Evolutionary conservation across 2,797 vertebrate genomes (phyloP).

Genomic region (Lagorchestes hirsutus): DNA sequence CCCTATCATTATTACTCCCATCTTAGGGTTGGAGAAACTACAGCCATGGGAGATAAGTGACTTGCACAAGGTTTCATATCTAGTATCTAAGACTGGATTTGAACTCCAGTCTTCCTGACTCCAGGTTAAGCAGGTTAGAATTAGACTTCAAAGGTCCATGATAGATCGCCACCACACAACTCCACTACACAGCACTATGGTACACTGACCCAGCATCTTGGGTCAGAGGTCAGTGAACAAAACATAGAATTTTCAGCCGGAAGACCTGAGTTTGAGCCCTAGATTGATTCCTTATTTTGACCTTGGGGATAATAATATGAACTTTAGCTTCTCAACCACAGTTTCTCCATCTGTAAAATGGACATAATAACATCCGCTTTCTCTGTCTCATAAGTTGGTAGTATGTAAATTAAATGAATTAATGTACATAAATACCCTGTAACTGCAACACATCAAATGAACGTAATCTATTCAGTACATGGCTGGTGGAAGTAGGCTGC

Average conservation of each 20-base stretch:
- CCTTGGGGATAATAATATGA: no score
- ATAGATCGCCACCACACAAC: no score
- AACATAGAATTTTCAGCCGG: no score
- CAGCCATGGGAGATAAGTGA: not conserved
- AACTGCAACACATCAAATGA: no score
- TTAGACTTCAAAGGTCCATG: no score
- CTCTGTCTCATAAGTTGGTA: not conserved
- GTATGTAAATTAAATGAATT: not conserved
- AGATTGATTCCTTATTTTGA: no score
- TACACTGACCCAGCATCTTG: no score
- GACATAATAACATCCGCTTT: not conserved
- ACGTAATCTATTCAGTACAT: no score
- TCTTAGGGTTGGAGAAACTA: not conserved
- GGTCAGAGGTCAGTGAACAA: no score
- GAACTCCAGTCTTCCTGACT: not conserved
- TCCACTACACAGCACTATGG: no score
- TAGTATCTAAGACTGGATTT: not conserved
- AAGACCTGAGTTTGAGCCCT: no score
- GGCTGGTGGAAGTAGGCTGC: not conserved
- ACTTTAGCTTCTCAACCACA: not conserved
- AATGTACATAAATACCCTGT: not conserved
- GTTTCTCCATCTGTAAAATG: not conserved
- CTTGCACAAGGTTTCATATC: not conserved
- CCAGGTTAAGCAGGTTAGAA: not conserved
- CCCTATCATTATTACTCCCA: not conserved